Conservation (phyloP, 2,888 invertebrate species). For the Spilarctia lutea region DNA sequence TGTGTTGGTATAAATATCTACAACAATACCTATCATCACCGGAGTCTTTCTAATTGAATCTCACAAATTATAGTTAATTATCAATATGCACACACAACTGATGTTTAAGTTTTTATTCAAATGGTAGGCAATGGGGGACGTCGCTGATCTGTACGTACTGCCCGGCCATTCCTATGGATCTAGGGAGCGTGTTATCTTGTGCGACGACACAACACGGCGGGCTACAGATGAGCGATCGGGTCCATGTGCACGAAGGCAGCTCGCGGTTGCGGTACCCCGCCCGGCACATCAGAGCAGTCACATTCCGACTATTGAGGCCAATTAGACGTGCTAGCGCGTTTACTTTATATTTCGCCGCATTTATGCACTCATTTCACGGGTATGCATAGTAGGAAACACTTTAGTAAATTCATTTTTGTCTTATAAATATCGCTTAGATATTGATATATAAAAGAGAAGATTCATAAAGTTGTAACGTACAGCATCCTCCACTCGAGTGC, state of each 20-base stretch:
- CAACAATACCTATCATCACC: not conserved
- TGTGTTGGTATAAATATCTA: not conserved
- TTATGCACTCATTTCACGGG: not conserved
- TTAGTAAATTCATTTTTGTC: not conserved
- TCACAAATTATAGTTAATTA: not conserved
- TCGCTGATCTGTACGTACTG: not conserved
- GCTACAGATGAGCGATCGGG: not conserved
- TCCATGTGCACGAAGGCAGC: not conserved
- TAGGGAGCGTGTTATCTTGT: not conserved
- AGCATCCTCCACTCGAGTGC: not conserved
- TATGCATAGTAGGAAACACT: not conserved
- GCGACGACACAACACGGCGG: not conserved
- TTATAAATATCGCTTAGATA: not conserved
- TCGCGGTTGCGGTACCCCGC: not conserved
- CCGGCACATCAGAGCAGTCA: not conserved
- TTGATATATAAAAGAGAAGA: not conserved
- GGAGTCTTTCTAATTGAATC: not conserved
- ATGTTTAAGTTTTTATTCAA: not conserved
- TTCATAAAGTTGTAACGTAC: not conserved
- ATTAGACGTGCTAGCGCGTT: conserved; percentile 14
- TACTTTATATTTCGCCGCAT: not conserved
- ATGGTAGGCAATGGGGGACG: not conserved
- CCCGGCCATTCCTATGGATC: not conserved
- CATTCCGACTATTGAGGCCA: conserved; percentile 12
- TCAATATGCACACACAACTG: not conserved